phyloP scores from a whole-genome alignment of 2,113 vertebrate genomes.

The Arothron firmamentum region DNA sequence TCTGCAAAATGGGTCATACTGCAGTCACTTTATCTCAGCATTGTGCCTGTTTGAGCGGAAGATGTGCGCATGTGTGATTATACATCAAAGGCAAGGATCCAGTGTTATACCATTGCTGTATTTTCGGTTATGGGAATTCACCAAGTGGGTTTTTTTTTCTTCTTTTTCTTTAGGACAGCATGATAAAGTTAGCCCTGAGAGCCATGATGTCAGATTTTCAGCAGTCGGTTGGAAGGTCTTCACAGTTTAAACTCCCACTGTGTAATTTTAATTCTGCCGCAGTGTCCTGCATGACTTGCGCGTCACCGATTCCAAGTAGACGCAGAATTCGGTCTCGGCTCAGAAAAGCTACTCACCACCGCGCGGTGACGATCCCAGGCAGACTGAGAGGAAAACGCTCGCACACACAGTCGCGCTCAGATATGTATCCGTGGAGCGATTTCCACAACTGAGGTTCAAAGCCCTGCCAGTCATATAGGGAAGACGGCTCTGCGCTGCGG shows the following conservation, averaged over 20 bases:
- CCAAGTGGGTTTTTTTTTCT: constrained; percentile 4
- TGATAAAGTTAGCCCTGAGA: constrained; percentile 15
- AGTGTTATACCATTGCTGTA: constrained; percentile 41
- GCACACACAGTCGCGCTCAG: constrained; percentile 22
- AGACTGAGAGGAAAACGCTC: constrained; percentile 23
- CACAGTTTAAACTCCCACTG: constrained; percentile 18
- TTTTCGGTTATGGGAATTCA: constrained; percentile 39
- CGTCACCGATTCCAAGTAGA: constrained; percentile 24
- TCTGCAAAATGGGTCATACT: constrained; percentile 71
- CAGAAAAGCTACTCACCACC: constrained; percentile 23
- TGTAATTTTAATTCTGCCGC: constrained; percentile 40
- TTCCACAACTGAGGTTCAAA: constrained; percentile 56
- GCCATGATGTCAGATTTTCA: constrained; percentile 28
- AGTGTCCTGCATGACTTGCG: constrained; percentile 27
- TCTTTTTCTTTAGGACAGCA: background rate
- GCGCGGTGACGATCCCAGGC: constrained; percentile 23
- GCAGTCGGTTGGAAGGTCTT: constrained; percentile 36
- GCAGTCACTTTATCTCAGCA: constrained; percentile 66
- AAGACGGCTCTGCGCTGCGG: constrained; percentile 55
- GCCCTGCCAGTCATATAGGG: constrained; percentile 57
- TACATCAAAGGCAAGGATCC: constrained; percentile 65
- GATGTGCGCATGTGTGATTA: constrained; percentile 58
- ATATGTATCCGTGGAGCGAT: constrained; percentile 49
- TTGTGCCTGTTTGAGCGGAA: constrained; percentile 52
- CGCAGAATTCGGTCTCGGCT: constrained; percentile 27